phyloP scores from a whole-genome alignment of 2,797 vertebrate genomes.

The Dromococcyx pavoninus region DNA sequence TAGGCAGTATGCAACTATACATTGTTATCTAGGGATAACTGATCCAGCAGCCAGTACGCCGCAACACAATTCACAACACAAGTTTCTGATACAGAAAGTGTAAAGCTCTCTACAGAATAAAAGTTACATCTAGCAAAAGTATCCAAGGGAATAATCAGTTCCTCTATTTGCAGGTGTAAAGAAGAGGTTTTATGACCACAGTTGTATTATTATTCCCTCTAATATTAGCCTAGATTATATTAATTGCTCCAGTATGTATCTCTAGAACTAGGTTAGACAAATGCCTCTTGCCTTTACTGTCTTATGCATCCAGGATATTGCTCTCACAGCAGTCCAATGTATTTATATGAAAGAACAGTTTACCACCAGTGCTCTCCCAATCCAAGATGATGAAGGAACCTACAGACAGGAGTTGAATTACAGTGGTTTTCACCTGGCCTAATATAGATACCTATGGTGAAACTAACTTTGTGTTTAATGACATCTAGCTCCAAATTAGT shows the following conservation, averaged over 20 bases:
- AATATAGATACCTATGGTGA: background rate
- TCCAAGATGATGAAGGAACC: background rate
- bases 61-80: background rate
- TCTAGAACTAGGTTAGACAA: background rate
- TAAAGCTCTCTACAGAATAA: background rate
- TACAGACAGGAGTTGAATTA: background rate
- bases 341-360: background rate
- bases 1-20: constrained; percentile 41
- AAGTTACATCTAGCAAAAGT: background rate
- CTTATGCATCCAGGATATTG: background rate
- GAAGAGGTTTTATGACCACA: constrained; percentile 6
- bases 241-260: background rate
- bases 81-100: background rate
- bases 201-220: background rate
- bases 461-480: background rate
- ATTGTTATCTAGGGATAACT: constrained; percentile 12
- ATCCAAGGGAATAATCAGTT: constrained; percentile 14
- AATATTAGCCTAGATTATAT: background rate
- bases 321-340: background rate
- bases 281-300: background rate
- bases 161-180: constrained; percentile 19
- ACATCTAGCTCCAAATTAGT: background rate
- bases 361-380: background rate
- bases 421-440: background rate
- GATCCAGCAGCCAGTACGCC: background rate